Conservation (phyloP, 2,797 vertebrate species). For the Sebastes hubbsi region DNA sequence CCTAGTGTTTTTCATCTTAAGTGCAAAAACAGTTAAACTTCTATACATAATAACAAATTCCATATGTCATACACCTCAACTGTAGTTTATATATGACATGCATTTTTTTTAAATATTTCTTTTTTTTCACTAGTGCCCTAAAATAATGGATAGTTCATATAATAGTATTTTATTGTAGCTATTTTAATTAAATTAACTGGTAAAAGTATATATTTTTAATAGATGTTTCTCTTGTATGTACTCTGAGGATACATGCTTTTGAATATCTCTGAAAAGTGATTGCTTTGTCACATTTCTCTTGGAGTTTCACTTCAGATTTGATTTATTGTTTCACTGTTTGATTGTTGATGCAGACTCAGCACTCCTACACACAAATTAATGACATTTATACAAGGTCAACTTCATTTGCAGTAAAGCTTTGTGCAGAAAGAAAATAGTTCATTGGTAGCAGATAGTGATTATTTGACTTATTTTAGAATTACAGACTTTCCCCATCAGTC, state of each 20-base stretch:
- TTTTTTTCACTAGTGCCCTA: not conserved
- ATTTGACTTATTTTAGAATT: slow-evolving; percentile 28
- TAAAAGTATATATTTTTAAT: not conserved
- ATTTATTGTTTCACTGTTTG: not conserved
- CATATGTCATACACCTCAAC: not conserved
- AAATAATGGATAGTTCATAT: not conserved
- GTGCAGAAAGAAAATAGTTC: slow-evolving; percentile 12
- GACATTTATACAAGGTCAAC: not conserved
- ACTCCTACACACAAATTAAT: not conserved
- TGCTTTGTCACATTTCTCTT: not conserved
- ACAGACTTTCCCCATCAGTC: slow-evolving; percentile 17
- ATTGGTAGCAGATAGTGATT: slow-evolving; percentile 19
- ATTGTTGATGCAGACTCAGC: not conserved
- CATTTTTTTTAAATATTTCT: rapidly evolving
- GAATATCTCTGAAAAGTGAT: not conserved
- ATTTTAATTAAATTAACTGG: not conserved
- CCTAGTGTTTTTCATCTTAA: not conserved
- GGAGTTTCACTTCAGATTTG: not conserved
- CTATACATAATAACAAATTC: not conserved
- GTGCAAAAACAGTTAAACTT: not conserved
- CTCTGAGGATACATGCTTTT: not conserved
- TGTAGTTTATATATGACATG: not conserved
- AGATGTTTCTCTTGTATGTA: not conserved
- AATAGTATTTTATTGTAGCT: not conserved
- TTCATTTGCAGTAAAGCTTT: slow-evolving; percentile 6